Percentiles rank a stretch among this genome's conserved stretches.
These are phyloP conservation scores for Latrodectus hesperus DNA, from an alignment of 2,888 invertebrate species.

Conservation along the genomic window DNA sequence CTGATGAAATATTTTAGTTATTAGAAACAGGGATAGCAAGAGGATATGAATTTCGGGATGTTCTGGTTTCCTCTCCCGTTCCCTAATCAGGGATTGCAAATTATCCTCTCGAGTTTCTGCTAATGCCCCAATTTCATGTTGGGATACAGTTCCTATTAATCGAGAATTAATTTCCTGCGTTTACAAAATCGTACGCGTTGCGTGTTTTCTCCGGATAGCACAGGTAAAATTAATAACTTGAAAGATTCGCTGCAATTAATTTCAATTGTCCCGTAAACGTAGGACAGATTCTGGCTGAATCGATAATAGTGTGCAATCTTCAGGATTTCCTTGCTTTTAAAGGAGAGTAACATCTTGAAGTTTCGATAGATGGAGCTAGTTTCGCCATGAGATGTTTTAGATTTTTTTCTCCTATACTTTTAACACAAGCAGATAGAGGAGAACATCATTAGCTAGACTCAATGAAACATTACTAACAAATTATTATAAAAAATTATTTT, in stretches of 20 bases:
- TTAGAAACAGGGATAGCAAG: not conserved
- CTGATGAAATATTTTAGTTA: slow-evolving; percentile 27
- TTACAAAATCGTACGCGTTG: slow-evolving; percentile 45
- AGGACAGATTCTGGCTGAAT: slow-evolving; percentile 49
- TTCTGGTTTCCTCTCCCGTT: not conserved
- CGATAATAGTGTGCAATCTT: slow-evolving; percentile 43
- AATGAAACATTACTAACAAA: too few species aligned
- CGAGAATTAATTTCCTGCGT: slow-evolving; percentile 50
- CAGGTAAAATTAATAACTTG: slow-evolving; percentile 62
- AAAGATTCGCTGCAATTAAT: slow-evolving; percentile 58
- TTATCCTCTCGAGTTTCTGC: slow-evolving; percentile 23
- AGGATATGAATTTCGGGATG: slow-evolving; percentile 2
- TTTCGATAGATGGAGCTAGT: slow-evolving; percentile 35
- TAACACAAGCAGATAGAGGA: too few species aligned
- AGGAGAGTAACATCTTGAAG: slow-evolving; percentile 5
- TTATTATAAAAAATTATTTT: too few species aligned
- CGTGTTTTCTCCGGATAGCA: slow-evolving; percentile 38
- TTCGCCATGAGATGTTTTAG: not conserved
- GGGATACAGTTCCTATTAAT: slow-evolving; percentile 37
- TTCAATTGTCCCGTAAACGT: slow-evolving; percentile 56
- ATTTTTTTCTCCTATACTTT: too few species aligned
- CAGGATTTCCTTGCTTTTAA: slow-evolving; percentile 11
- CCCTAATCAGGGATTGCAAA: slow-evolving; percentile 28
- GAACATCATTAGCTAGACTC: too few species aligned
- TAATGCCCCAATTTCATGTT: slow-evolving; percentile 33